Percentiles rank a stretch among this genome's conserved stretches.
These are phyloP conservation scores for Pseudobourletiella spinata DNA, from an alignment of 1,140 invertebrate species.

Conservation along the genomic window DNA sequence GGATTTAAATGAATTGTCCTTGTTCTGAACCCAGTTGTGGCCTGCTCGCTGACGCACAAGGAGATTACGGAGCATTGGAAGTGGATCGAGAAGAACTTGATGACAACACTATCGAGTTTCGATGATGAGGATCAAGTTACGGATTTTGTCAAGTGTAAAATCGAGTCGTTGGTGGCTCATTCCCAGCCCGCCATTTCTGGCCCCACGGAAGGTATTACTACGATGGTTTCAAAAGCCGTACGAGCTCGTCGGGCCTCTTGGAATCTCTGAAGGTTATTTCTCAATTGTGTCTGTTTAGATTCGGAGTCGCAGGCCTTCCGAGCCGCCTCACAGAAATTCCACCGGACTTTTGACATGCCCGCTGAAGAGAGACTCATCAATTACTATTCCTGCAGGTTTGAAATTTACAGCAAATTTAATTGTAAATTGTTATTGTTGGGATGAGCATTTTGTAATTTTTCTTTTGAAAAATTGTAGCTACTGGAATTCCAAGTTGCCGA, in stretches of 20 bases:
- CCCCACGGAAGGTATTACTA: background rate
- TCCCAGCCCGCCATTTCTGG: constrained; percentile 37
- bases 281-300: constrained; percentile 46
- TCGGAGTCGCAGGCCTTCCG: constrained; percentile 72
- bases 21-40: constrained; percentile 59
- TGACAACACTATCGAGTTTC: constrained; percentile 76
- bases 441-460: no score
- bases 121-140: constrained; percentile 89
- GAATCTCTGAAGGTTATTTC: no score
- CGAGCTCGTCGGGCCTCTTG: no score
- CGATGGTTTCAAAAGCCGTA: background rate
- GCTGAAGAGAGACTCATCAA: constrained; percentile 92
- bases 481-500: constrained; percentile 81
- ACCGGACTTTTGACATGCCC: constrained; percentile 79
- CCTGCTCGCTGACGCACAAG: constrained; percentile 69
- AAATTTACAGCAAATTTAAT: no score
- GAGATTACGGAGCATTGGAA: constrained; percentile 90
- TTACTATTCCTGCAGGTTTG: constrained; percentile 90
- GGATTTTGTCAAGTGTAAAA: constrained; percentile 92
- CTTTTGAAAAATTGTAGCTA: constrained; percentile 78
- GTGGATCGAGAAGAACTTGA: constrained; percentile 82
- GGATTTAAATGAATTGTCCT: no score
- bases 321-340: constrained; percentile 73
- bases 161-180: constrained; percentile 79
- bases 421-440: no score